Conservation (phyloP, 2,113 vertebrate species). For the Prietella phreatophila region DNA sequence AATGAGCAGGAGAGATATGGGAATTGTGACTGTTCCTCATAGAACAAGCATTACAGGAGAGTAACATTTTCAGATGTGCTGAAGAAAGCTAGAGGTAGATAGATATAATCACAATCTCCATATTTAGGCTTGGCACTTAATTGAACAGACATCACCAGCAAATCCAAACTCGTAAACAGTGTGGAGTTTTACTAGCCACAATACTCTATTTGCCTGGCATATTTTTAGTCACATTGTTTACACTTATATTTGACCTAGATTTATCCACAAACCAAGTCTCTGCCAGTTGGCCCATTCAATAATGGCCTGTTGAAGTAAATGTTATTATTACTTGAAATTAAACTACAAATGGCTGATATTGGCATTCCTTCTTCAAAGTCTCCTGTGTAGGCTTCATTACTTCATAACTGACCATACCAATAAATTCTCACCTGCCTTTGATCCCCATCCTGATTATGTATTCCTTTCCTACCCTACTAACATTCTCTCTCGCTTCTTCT, state of each 20-base stretch:
- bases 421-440: background rate
- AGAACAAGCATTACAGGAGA: background rate
- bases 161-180: background rate
- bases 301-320: background rate
- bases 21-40: background rate
- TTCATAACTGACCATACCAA: background rate
- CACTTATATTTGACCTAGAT: no score
- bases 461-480: constrained; percentile 22
- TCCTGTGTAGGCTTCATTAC: background rate
- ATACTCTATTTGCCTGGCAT: background rate
- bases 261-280: background rate
- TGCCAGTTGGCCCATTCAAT: background rate
- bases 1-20: background rate
- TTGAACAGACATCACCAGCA: background rate
- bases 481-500: constrained; percentile 19
- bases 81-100: background rate
- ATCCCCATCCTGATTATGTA: constrained; percentile 40
- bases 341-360: background rate
- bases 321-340: background rate
- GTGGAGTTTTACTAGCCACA: background rate
- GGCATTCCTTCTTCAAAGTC: background rate
- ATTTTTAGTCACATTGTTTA: background rate
- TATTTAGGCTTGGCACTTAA: background rate
- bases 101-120: background rate
- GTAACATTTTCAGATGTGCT: constrained; percentile 4